phyloP scores from a whole-genome alignment of 2,888 invertebrate species.

The Leuctra nigra region DNA sequence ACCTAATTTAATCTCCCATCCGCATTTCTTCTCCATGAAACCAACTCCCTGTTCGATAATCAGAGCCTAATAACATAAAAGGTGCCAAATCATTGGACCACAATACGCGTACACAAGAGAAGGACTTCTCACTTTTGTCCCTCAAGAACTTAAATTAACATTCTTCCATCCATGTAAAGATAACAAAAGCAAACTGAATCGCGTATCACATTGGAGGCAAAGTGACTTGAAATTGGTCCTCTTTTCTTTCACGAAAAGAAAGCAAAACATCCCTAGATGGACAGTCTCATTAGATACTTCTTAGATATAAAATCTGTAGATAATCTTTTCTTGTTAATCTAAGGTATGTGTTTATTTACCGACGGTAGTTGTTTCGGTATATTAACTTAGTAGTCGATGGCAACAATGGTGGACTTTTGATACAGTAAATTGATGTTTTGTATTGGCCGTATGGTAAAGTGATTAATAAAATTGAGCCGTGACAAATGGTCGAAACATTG shows the following conservation, averaged over 20 bases:
- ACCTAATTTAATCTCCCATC: too few species aligned
- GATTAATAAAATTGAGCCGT: slow-evolving; percentile 22
- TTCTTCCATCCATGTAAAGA: slow-evolving; percentile 2
- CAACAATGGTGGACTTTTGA: too few species aligned
- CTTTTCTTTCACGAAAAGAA: not conserved
- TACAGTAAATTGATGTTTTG: too few species aligned
- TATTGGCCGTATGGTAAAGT: slow-evolving; percentile 18
- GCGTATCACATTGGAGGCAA: not conserved
- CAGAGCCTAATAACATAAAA: slow-evolving; percentile 11
- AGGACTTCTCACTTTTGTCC: not conserved
- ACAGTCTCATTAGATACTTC: slow-evolving; percentile 7
- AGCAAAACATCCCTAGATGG: not conserved
- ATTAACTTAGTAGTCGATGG: slow-evolving; percentile 24
- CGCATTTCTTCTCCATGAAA: not conserved
- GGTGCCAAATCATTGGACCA: slow-evolving; percentile 19
- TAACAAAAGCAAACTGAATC: slow-evolving; percentile 2
- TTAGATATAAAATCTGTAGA: too few species aligned
- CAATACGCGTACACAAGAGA: slow-evolving; percentile 1
- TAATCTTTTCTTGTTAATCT: not conserved
- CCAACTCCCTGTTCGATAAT: not conserved
- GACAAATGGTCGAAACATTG: not conserved
- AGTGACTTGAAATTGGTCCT: slow-evolving; percentile 12
- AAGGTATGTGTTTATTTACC: not conserved
- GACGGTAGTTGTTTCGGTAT: slow-evolving; percentile 21
- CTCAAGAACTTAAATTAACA: slow-evolving; percentile 19